Conservation (phyloP, 1,140 invertebrate genomes). For the Cydia fagiglandana region DNA sequence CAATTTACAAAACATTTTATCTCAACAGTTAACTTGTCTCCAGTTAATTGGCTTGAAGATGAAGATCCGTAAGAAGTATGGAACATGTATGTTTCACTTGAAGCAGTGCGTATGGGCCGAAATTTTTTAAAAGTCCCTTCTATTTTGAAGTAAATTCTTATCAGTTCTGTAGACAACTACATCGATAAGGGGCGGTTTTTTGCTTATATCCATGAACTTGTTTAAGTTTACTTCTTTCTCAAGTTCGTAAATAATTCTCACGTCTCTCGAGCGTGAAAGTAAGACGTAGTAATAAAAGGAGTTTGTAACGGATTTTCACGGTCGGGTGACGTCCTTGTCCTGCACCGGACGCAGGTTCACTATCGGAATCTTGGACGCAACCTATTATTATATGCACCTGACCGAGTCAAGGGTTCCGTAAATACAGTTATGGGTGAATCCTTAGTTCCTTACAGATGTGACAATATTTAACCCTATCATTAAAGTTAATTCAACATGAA, state of each 20-base stretch:
- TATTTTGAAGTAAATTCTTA: no score
- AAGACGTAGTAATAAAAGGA: slow-evolving; percentile 27
- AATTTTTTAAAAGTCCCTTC: neutral
- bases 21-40: neutral
- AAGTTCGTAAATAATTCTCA: neutral
- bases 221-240: neutral
- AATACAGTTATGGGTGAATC: neutral
- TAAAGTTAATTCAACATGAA: neutral
- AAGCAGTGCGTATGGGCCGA: neutral
- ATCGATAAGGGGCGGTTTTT: no score
- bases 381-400: slow-evolving; percentile 10
- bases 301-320: slow-evolving; percentile 67
- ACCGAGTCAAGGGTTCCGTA: slow-evolving; percentile 1
- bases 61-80: neutral
- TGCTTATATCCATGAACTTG: neutral
- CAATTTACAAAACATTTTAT: neutral
- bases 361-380: slow-evolving; percentile 27
- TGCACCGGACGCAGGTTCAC: slow-evolving; percentile 49
- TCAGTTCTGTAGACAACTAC: no score
- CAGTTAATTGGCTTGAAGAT: neutral
- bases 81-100: no score
- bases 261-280: slow-evolving; percentile 22
- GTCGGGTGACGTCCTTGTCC: slow-evolving; percentile 58
- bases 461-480: neutral
- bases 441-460: neutral